Base-by-base conservation (phyloP, 2,888 invertebrate species). In the Mechanitis mazaeus region DNA sequence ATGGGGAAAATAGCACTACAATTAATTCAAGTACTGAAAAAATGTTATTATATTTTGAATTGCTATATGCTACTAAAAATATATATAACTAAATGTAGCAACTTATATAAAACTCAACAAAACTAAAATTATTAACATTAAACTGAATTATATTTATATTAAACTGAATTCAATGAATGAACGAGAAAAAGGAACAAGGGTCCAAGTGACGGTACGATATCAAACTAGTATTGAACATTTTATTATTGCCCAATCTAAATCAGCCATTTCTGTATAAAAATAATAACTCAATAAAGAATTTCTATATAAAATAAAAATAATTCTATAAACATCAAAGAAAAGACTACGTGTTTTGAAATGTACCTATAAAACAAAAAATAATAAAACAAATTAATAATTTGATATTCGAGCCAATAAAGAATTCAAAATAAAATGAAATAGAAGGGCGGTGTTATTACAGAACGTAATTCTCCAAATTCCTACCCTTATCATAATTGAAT, bases 401-500 rank as follows among this genome's bases (percentile, higher is more conserved):
- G 35, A 54, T 54, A 63, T 62, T 56, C 33, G 28, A 59, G 58
- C 42, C 54, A 57, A 59, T 63, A 63, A 63, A 54, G 33, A 59
- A 54, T 54, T 58, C 54, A 59, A 59, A 59, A 54, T 42, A 60
- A 54, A 56, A 46, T 6, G 50, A 55, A 50, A 54, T 55, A 57
- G 56, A 57, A 59, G 54, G 54, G 35, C 47, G 54, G 58, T 56
- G 61, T 57, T 57, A 63, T 64, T 59, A 66, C 58, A 60, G 50
- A 60, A 57, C 53, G 60, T 64, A 66, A 63, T 63, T 65, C 58
- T 55, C 55, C 20, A 60, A 59, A 65, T 63, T 57, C 61, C 64
- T 56, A 67, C 66, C 70, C 69, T 68, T 68, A 70, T 72, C 69
- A 68, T 69, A 70, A 69, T 68, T 70, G 67, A 70, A 72, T 69